phyloP scores from a whole-genome alignment of 2,113 vertebrate genomes.

The Mesitornis unicolor region DNA sequence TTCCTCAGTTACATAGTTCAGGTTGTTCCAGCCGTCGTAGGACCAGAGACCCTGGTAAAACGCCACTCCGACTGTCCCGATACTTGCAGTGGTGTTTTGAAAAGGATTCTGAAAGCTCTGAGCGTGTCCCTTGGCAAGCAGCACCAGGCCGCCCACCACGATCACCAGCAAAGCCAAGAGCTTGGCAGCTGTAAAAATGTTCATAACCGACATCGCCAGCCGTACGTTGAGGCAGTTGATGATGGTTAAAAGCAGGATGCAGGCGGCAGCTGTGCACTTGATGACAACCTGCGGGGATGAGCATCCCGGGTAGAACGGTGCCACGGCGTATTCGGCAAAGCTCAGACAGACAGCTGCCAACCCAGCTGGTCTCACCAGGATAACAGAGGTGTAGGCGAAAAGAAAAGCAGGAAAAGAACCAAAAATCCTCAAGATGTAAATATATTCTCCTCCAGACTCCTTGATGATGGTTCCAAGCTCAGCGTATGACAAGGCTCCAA shows the following conservation, averaged over 20 bases:
- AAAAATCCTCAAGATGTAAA: slow-evolving; percentile 82
- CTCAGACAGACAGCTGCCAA: slow-evolving; percentile 77
- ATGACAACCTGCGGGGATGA: slow-evolving; percentile 57
- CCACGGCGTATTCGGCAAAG: slow-evolving; percentile 76
- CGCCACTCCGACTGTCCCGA: slow-evolving; percentile 72
- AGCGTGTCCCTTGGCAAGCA: slow-evolving; percentile 57
- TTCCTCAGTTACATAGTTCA: slow-evolving; percentile 84
- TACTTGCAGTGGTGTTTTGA: slow-evolving; percentile 62
- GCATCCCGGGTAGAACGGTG: slow-evolving; percentile 77
- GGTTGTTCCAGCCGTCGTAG: slow-evolving; percentile 80
- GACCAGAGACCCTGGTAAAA: slow-evolving; percentile 87
- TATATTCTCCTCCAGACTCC: slow-evolving; percentile 84
- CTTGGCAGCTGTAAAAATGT: slow-evolving; percentile 79
- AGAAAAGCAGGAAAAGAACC: slow-evolving; percentile 82
- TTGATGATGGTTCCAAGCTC: slow-evolving; percentile 82
- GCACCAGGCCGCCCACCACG: slow-evolving; percentile 72
- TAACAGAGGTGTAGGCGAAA: slow-evolving; percentile 71
- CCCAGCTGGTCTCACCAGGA: slow-evolving; percentile 74
- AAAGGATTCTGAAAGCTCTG: slow-evolving; percentile 74
- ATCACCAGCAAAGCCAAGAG: slow-evolving; percentile 76
- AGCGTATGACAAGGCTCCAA: slow-evolving; percentile 79
- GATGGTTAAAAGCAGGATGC: slow-evolving; percentile 72
- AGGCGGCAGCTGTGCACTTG: slow-evolving; percentile 64
- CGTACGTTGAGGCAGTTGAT: slow-evolving; percentile 77
- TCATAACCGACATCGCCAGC: slow-evolving; percentile 73